Evolutionary conservation across 2,888 invertebrate species (phyloP).

Genomic region (Hofmannophila pseudospretella): DNA sequence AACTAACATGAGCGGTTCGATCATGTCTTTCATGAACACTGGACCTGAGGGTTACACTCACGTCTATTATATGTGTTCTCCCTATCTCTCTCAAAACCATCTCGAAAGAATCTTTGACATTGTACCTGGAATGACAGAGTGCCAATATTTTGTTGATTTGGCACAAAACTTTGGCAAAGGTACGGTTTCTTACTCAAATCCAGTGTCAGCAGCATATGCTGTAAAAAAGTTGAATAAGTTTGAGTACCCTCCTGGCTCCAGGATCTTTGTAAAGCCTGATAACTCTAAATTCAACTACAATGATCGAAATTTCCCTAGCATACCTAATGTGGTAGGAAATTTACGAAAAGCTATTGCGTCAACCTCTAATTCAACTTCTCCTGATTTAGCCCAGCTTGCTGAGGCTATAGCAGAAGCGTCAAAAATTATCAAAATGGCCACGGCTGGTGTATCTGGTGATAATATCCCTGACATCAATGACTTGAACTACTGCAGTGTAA

Average conservation of each 20-base stretch:
- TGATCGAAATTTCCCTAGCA: conserved; percentile 33
- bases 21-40: conserved; percentile 47
- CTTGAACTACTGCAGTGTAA: conserved; percentile 80
- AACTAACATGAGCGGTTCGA: conserved; percentile 25
- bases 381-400: conserved; percentile 82
- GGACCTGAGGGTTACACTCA: conserved; percentile 76
- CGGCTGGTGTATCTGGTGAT: conserved; percentile 41
- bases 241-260: conserved; percentile 93
- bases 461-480: conserved; percentile 39
- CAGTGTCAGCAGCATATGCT: conserved; percentile 78
- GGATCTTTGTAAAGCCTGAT: conserved; percentile 86
- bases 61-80: conserved; percentile 85
- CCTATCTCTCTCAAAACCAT: conserved; percentile 83
- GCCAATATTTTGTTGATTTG: conserved; percentile 64
- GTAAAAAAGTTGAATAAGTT: conserved; percentile 92
- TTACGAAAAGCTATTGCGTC: conserved; percentile 45
- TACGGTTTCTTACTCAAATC: conserved; percentile 50
- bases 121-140: conserved; percentile 79
- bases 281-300: conserved; percentile 37
- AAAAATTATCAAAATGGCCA: conserved; percentile 83
- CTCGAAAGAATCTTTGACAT: conserved; percentile 92
- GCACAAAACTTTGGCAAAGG: conserved; percentile 66
- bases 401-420: conserved; percentile 89
- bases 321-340: conserved; percentile 43
- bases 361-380: conserved; percentile 33